Evolutionary conservation across 2,888 invertebrate species (phyloP).

Genomic region (Scaptomyza tumidula): DNA sequence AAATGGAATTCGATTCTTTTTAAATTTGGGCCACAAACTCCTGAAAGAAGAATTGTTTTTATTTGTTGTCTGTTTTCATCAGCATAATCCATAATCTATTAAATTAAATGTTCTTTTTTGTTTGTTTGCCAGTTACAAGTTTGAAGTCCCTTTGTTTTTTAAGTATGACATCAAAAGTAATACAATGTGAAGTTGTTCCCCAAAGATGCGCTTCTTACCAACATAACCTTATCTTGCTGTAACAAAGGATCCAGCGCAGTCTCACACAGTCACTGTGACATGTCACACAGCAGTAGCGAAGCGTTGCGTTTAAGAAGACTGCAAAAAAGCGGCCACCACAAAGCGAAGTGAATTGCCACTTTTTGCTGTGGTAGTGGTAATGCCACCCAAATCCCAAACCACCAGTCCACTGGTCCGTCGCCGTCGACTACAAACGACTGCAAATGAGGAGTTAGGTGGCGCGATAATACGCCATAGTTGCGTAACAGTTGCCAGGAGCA

Average conservation of each 20-base stretch:
- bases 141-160: slow-evolving; percentile 1
- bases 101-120: slow-evolving; percentile 13
- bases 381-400: slow-evolving; percentile 22
- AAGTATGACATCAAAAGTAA: slow-evolving; percentile 20
- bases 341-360: slow-evolving; percentile 68
- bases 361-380: slow-evolving; percentile 38
- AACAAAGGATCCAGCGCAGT: slow-evolving; percentile 43
- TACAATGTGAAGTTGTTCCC: slow-evolving; percentile 16
- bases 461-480: slow-evolving; percentile 61
- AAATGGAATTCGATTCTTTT: slow-evolving; percentile 57
- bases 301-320: slow-evolving; percentile 38
- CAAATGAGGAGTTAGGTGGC: slow-evolving; percentile 68
- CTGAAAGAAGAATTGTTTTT: neutral
- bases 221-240: slow-evolving; percentile 28
- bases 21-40: slow-evolving; percentile 26
- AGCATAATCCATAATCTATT: slow-evolving; percentile 25
- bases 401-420: slow-evolving; percentile 8
- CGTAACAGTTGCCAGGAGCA: slow-evolving; percentile 61
- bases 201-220: slow-evolving; percentile 12
- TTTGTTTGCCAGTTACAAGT: neutral
- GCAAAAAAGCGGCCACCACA: slow-evolving; percentile 44
- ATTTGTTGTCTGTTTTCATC: neutral
- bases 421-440: slow-evolving; percentile 60
- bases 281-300: slow-evolving; percentile 25
- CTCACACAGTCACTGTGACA: slow-evolving; percentile 18